phyloP scores from a whole-genome alignment of 2,113 vertebrate species.

The Pipra filicauda region DNA sequence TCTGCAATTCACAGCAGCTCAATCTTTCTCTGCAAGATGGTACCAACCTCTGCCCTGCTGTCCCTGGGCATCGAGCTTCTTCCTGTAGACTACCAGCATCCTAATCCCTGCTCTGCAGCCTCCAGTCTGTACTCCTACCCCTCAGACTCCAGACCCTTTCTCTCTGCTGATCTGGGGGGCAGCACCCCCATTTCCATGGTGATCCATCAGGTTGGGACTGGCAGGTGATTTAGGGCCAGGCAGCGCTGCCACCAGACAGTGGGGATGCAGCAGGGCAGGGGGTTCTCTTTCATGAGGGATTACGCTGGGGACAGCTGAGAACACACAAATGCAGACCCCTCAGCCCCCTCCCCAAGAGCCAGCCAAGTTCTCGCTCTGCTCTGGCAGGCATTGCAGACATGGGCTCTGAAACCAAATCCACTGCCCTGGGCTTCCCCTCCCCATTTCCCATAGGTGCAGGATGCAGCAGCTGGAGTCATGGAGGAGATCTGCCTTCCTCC shows the following conservation, averaged over 20 bases:
- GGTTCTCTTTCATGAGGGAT: slow-evolving; percentile 64
- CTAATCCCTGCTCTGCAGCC: background rate
- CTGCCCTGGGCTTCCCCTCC: background rate
- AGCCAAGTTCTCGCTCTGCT: background rate
- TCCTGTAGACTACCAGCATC: background rate
- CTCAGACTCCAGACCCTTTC: background rate
- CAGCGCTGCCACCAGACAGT: background rate
- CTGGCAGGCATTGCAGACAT: background rate
- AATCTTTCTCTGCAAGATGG: background rate
- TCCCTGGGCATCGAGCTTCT: background rate
- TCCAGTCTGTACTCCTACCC: background rate
- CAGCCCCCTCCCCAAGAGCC: background rate
- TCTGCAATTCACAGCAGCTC: background rate
- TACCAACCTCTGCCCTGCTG: background rate
- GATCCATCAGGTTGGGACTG: background rate
- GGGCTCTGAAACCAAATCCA: background rate
- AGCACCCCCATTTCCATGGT: background rate
- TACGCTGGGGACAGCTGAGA: slow-evolving; percentile 68
- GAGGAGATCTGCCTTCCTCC: background rate
- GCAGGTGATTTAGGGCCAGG: slow-evolving; percentile 54
- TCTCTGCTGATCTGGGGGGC: background rate
- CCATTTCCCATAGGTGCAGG: background rate
- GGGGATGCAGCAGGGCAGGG: background rate
- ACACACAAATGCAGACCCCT: slow-evolving; percentile 44
- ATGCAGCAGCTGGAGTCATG: background rate